A percentile compares a stretch with the other conserved stretches of the same genome.
Evolutionary conservation across 2,113 vertebrate genomes (phyloP).

Genomic region (Ceyx melanurus): DNA sequence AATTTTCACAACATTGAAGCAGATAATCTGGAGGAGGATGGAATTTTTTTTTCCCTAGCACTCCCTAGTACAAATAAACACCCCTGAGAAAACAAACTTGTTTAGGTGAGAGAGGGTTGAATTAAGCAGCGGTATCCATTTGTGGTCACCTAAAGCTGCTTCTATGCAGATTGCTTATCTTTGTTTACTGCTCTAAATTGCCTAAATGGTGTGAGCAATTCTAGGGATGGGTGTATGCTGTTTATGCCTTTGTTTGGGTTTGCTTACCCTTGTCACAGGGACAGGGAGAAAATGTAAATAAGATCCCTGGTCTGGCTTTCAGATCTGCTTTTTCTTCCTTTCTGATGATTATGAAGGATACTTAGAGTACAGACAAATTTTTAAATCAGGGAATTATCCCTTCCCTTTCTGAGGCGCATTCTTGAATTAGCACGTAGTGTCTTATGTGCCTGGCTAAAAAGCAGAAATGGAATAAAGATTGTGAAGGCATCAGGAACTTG

Average conservation of each 20-base stretch:
- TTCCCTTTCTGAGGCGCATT: not conserved
- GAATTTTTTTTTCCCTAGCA: conserved; percentile 37
- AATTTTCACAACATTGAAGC: conserved; percentile 58
- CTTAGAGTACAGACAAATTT: not conserved
- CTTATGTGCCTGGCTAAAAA: not conserved
- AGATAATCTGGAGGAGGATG: conserved; percentile 51
- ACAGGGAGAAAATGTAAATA: not conserved
- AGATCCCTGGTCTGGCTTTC: not conserved
- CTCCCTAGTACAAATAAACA: conserved; percentile 62
- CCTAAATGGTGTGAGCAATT: conserved; percentile 56
- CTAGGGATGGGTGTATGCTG: conserved; percentile 46
- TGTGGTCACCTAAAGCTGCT: conserved; percentile 61
- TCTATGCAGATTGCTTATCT: conserved; percentile 60
- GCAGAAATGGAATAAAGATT: not conserved
- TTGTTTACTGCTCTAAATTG: conserved; percentile 60
- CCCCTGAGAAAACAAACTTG: conserved; percentile 53
- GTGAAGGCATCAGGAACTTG: not conserved
- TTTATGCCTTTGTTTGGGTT: conserved; percentile 50
- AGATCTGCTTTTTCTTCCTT: conserved; percentile 1
- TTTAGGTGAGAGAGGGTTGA: conserved; percentile 57
- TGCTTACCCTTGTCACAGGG: conserved; percentile 22
- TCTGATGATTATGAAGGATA: not conserved
- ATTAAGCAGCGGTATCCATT: conserved; percentile 56
- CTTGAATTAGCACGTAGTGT: accelerated
- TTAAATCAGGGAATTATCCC: not conserved